phyloP scores from a whole-genome alignment of 2,113 vertebrate genomes.

The Drymodes brunneopygia region DNA sequence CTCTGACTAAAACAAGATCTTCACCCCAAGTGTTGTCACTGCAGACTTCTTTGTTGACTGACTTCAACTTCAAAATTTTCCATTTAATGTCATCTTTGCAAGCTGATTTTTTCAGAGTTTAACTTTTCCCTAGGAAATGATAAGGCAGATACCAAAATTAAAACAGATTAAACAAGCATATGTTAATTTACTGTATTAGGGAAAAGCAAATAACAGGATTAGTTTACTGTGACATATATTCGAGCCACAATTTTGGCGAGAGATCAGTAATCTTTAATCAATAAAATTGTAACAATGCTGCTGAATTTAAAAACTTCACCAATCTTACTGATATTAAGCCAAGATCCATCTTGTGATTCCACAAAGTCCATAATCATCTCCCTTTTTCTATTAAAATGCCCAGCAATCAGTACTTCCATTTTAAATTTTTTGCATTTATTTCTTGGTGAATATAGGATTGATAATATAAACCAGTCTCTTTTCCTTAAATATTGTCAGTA shows the following conservation, averaged over 20 bases:
- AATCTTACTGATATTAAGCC: not conserved
- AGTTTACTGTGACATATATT: not conserved
- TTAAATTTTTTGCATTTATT: not conserved
- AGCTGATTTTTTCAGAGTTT: not conserved
- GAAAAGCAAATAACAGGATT: not conserved
- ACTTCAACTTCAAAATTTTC: not conserved
- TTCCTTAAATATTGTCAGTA: not conserved
- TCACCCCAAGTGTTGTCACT: not conserved
- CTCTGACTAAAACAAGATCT: not conserved
- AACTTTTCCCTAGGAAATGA: not conserved
- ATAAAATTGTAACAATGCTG: not conserved
- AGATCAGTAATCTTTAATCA: not conserved
- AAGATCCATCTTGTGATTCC: not conserved
- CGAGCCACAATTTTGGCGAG: not conserved
- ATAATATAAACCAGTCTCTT: not conserved
- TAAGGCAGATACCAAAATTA: not conserved
- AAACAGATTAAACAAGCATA: not conserved
- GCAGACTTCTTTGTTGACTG: not conserved
- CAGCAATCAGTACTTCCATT: not conserved
- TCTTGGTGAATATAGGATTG: not conserved
- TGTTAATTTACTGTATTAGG: not conserved
- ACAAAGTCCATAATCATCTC: not conserved
- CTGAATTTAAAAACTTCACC: not conserved
- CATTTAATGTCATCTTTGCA: not conserved
- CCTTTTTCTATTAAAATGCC: not conserved